phyloP scores from a whole-genome alignment of 2,888 invertebrate species.

The Trachelus troglodyta region DNA sequence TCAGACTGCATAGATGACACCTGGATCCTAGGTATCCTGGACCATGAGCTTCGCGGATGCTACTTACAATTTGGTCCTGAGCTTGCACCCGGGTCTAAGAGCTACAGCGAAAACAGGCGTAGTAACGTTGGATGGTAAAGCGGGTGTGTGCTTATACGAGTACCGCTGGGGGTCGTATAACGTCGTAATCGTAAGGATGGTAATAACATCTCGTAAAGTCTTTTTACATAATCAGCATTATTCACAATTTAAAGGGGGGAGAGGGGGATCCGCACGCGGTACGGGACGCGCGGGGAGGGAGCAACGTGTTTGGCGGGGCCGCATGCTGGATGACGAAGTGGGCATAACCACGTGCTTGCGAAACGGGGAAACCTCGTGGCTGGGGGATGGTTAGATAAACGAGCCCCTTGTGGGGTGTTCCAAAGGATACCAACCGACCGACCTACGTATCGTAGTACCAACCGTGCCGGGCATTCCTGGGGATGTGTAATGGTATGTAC shows the following conservation, averaged over 20 bases:
- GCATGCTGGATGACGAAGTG: conserved; percentile 17
- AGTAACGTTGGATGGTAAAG: neutral
- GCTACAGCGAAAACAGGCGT: neutral
- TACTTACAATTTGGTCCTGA: neutral
- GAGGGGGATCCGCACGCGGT: conserved; percentile 15
- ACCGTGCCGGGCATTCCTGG: conserved; percentile 42
- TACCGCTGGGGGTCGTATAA: conserved; percentile 33
- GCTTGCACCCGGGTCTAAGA: neutral
- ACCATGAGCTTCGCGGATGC: neutral
- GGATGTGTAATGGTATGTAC: conserved; percentile 58
- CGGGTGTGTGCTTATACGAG: neutral
- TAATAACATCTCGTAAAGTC: conserved; percentile 54
- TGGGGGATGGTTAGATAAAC: conserved; percentile 58
- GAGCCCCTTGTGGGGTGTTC: conserved; percentile 62
- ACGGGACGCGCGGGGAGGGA: neutral
- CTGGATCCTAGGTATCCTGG: neutral
- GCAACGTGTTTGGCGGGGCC: conserved; percentile 19
- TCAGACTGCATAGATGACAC: neutral
- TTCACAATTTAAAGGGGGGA: conserved; percentile 46
- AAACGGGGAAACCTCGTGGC: conserved; percentile 14
- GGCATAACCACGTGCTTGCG: conserved; percentile 8
- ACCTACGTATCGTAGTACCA: conserved; percentile 45
- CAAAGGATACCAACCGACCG: conserved; percentile 57
- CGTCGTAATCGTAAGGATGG: conserved; percentile 57
- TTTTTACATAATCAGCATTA: conserved; percentile 58